Evolutionary conservation across 2,888 invertebrate genomes (phyloP).

Genomic region (Acholoe squamosa): DNA sequence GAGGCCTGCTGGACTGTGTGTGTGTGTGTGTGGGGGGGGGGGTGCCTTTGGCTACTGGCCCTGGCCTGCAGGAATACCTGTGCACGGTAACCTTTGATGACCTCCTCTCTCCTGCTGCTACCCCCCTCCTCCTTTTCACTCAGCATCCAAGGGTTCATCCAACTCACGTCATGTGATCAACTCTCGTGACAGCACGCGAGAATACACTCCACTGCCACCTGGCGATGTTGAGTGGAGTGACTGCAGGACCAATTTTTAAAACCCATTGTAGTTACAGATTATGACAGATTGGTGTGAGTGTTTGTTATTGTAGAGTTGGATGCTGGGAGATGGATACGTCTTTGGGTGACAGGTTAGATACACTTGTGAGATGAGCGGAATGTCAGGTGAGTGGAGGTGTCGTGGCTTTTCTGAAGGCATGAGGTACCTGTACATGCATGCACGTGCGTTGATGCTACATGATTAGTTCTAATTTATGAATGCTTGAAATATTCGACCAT

Average conservation of each 20-base stretch:
- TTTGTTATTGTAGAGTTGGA: too few relatives aligned
- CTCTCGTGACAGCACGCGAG: neutral
- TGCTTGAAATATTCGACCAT: too few relatives aligned
- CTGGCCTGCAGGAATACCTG: conserved; percentile 3
- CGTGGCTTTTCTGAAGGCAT: too few relatives aligned
- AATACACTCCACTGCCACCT: conserved; percentile 3
- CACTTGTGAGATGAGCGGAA: neutral
- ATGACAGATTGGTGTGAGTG: neutral
- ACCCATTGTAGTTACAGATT: neutral
- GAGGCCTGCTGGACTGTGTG: neutral
- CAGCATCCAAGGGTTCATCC: too few relatives aligned
- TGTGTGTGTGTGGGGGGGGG: neutral
- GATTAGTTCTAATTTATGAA: too few relatives aligned
- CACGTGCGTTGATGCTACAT: too few relatives aligned
- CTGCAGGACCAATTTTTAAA: neutral
- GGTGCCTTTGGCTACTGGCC: neutral
- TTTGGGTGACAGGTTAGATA: neutral
- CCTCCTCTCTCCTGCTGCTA: neutral
- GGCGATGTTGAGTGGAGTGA: neutral
- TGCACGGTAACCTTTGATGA: neutral
- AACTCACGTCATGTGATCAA: neutral
- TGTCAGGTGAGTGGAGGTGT: neutral
- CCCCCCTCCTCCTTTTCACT: too few relatives aligned
- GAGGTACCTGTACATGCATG: too few relatives aligned
- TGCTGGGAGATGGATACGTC: neutral